A percentile compares a stretch with the other conserved stretches of the same genome.
Conservation (phyloP, 2,888 invertebrate genomes). For the Eristalinus sepulchralis region DNA sequence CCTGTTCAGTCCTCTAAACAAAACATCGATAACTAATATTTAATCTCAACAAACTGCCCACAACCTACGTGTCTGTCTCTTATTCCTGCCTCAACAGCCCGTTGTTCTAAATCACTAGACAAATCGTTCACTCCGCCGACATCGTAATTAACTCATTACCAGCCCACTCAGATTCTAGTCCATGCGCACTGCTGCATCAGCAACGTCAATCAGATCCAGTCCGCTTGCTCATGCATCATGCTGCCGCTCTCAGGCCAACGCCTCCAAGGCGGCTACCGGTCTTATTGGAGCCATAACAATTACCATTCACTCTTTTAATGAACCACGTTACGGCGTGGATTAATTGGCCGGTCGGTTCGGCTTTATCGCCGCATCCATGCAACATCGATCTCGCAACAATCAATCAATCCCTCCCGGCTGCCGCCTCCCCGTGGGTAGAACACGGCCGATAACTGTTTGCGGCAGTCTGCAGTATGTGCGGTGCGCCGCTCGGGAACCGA, state of each 20-base stretch:
- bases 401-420: conserved; percentile 41
- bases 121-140: not conserved
- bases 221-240: not conserved
- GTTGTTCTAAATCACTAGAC: not conserved
- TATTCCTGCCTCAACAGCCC: not conserved
- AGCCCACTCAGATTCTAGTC: not conserved
- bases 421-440: not conserved
- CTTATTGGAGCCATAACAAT: conserved; percentile 36
- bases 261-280: conserved; percentile 13
- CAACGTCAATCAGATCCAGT: not conserved
- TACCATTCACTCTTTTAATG: conserved; percentile 39
- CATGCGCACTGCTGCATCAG: not conserved
- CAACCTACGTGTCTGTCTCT: no score
- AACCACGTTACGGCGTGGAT: conserved; percentile 20
- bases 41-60: no score
- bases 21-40: no score
- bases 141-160: not conserved
- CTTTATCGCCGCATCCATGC: conserved; percentile 39
- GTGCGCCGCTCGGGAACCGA: not conserved
- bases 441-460: conserved; percentile 53
- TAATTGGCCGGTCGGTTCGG: conserved; percentile 47
- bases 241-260: not conserved
- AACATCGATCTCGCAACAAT: conserved; percentile 43
- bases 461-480: conserved; percentile 13
- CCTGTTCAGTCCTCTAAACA: no score